Evolutionary conservation across 1,140 invertebrate species (phyloP).

Genomic region (Dolichoris vasculosae): DNA sequence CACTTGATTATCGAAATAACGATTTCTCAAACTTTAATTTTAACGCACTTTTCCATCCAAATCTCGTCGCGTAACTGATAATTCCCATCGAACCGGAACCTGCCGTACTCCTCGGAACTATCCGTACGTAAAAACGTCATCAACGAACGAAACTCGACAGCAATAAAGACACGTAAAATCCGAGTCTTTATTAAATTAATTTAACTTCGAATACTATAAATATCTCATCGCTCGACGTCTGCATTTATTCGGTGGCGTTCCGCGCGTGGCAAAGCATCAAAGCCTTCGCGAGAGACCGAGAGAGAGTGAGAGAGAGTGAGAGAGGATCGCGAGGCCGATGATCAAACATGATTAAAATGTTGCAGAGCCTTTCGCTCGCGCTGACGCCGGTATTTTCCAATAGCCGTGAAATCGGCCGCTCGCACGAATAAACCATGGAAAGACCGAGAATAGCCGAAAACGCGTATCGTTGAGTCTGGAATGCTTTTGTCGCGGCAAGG

Average conservation of each 20-base stretch:
- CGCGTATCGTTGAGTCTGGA: neutral
- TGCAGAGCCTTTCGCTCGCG: neutral
- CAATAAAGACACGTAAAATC: neutral
- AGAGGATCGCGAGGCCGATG: neutral
- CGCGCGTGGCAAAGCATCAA: neutral
- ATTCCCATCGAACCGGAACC: too few relatives aligned
- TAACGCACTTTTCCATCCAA: too few relatives aligned
- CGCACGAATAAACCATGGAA: neutral
- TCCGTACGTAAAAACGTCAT: neutral
- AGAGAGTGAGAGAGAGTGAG: neutral
- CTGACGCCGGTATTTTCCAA: conserved; percentile 5
- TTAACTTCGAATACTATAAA: neutral
- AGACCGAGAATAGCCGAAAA: neutral
- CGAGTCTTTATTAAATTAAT: conserved; percentile 14
- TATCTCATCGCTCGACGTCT: neutral
- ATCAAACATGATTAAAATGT: conserved; percentile 43
- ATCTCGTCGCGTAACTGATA: too few relatives aligned
- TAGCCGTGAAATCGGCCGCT: conserved; percentile 28
- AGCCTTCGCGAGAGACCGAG: neutral
- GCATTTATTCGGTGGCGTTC: neutral
- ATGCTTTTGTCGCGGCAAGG: conserved; percentile 27
- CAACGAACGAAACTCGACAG: neutral
- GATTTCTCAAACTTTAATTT: too few relatives aligned
- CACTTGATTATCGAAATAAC: too few relatives aligned
- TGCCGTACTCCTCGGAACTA: neutral